Conservation (phyloP, 2,888 invertebrate species). For the Hybos culiciformis region DNA sequence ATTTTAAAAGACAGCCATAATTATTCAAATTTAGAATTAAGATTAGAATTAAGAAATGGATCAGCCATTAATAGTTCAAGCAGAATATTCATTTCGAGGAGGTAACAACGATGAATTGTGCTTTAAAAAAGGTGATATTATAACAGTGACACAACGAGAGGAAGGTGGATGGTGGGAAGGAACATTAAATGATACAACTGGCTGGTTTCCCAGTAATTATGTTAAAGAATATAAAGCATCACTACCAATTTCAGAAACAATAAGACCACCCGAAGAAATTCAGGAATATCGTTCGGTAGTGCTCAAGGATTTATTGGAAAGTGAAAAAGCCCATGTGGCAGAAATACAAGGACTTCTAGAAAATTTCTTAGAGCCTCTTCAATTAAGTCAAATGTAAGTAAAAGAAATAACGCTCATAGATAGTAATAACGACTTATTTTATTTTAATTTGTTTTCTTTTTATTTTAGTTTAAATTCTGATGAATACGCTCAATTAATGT, state of each 20-base stretch:
- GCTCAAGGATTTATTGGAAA: slow-evolving; percentile 79
- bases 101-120: slow-evolving; percentile 96
- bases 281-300: slow-evolving; percentile 75
- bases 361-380: slow-evolving; percentile 78
- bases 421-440: background rate
- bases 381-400: slow-evolving; percentile 72
- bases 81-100: slow-evolving; percentile 86
- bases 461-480: slow-evolving; percentile 58
- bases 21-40: no score
- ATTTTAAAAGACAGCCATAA: no score
- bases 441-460: background rate
- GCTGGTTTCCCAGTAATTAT: slow-evolving; percentile 98
- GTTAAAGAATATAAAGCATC: slow-evolving; percentile 67
- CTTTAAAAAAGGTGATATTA: slow-evolving; percentile 90
- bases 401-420: background rate
- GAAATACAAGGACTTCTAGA: slow-evolving; percentile 75
- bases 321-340: slow-evolving; percentile 79
- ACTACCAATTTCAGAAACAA: slow-evolving; percentile 45
- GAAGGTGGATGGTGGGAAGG: slow-evolving; percentile 99
- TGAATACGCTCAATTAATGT: slow-evolving; percentile 76
- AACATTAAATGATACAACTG: slow-evolving; percentile 84
- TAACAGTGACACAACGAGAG: slow-evolving; percentile 88
- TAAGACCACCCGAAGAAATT: slow-evolving; percentile 51
- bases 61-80: slow-evolving; percentile 57
- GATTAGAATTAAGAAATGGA: slow-evolving; percentile 26